Conservation (phyloP, 2,113 vertebrate genomes). For the Labeo rohita region DNA sequence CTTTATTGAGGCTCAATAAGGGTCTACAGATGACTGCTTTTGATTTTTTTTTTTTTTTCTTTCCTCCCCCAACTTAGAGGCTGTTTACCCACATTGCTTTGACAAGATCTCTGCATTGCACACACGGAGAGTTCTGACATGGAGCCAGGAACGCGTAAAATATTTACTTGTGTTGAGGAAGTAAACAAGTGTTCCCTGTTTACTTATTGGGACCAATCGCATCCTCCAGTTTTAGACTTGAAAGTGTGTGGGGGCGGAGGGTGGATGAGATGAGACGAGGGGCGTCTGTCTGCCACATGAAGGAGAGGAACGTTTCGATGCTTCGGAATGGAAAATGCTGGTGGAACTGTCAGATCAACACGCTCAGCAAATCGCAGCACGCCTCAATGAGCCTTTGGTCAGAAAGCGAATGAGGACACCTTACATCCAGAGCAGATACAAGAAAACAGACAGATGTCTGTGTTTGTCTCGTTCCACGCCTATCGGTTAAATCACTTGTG, state of each 20-base stretch:
- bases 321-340: constrained; percentile 31
- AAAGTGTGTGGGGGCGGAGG: constrained; percentile 57
- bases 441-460: constrained; percentile 22
- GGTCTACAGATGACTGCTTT: constrained; percentile 23
- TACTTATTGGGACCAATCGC: constrained; percentile 72
- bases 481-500: constrained; percentile 10
- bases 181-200: constrained; percentile 70
- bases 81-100: constrained; percentile 63
- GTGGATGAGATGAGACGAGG: constrained; percentile 3
- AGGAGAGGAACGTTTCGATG: constrained; percentile 10
- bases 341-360: constrained; percentile 37
- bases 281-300: constrained; percentile 36
- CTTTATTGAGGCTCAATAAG: not conserved
- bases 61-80: constrained; percentile 36
- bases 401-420: constrained; percentile 28
- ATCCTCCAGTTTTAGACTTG: constrained; percentile 65
- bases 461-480: not conserved
- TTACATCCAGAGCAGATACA: constrained; percentile 14
- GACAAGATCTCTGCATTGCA: constrained; percentile 57
- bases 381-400: constrained; percentile 29
- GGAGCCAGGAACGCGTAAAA: constrained; percentile 67
- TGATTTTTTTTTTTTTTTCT: not conserved
- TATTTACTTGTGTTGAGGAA: constrained; percentile 70
- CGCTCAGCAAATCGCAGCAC: constrained; percentile 20
- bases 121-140: constrained; percentile 59